phyloP scores from a whole-genome alignment of 2,113 vertebrate species.

The Pristiophorus japonicus region DNA sequence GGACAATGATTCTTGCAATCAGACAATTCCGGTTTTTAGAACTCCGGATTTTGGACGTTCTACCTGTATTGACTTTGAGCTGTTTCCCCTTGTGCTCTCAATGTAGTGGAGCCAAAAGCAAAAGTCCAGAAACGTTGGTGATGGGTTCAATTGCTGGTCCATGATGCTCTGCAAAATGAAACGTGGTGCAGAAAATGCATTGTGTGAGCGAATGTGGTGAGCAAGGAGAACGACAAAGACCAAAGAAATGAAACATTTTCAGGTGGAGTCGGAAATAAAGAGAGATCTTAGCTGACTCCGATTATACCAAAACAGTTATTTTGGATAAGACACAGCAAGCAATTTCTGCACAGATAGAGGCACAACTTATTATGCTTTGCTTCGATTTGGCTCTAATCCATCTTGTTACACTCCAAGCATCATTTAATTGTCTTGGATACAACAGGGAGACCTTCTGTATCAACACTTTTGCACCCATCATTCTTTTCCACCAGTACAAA shows the following conservation, averaged over 20 bases:
- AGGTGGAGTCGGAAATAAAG: neutral
- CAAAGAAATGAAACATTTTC: neutral
- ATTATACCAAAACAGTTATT: neutral
- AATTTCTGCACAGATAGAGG: neutral
- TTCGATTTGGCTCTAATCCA: neutral
- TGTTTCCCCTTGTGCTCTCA: neutral
- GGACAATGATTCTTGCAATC: too few species aligned
- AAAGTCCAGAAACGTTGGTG: neutral
- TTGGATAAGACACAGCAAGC: neutral
- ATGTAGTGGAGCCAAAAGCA: neutral
- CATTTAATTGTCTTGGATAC: neutral
- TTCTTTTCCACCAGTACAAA: neutral
- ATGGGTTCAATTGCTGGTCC: neutral
- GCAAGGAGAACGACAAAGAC: neutral
- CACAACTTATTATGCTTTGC: neutral
- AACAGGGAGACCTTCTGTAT: neutral
- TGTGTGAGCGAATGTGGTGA: too few species aligned
- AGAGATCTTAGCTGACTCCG: neutral
- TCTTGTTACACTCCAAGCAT: neutral
- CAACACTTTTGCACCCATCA: neutral
- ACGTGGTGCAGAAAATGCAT: neutral
- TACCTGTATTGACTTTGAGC: neutral
- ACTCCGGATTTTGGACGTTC: too few species aligned
- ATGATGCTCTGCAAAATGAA: neutral
- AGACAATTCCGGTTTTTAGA: too few species aligned